A percentile compares a stretch with the other conserved stretches of the same genome.
phyloP scores from a whole-genome alignment of 2,888 invertebrate species.

The Dryococelus australis region DNA sequence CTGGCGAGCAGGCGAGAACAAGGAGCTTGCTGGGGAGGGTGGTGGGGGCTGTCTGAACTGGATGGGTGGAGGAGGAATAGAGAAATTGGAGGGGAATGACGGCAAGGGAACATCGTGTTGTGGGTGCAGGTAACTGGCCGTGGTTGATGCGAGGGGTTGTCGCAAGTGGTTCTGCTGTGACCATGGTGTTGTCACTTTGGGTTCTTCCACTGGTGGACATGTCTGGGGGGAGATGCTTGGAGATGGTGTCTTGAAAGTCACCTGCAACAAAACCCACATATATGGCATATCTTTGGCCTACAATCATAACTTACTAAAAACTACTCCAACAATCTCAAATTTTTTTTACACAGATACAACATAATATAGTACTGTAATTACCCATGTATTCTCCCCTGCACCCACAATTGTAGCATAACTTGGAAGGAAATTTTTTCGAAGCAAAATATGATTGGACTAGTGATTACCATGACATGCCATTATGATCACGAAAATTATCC shows the following conservation, averaged over 20 bases:
- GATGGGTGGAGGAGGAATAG: neutral
- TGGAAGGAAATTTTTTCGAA: too few species aligned
- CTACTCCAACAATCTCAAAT: neutral
- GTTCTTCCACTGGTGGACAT: conserved; percentile 3
- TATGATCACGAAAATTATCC: too few species aligned
- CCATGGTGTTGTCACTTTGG: neutral
- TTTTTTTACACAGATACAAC: neutral
- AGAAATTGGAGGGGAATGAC: neutral
- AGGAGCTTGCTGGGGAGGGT: neutral
- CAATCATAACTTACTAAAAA: neutral
- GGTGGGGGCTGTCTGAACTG: neutral
- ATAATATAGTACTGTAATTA: neutral
- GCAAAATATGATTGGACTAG: too few species aligned
- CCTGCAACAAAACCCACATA: conserved; percentile 56
- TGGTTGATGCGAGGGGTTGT: neutral
- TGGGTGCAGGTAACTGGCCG: neutral
- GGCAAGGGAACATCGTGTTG: conserved; percentile 1
- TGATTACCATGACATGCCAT: too few species aligned
- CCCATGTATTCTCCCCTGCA: too few species aligned
- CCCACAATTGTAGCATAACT: too few species aligned
- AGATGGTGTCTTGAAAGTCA: conserved; percentile 64
- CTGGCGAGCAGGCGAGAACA: neutral
- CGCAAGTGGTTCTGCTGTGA: neutral
- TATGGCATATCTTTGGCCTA: neutral
- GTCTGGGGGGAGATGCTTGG: conserved; percentile 49